Percentiles rank a stretch among this genome's conserved stretches.
Evolutionary conservation across 2,888 invertebrate genomes (phyloP).

Genomic region (Rhogogaster chlorosoma): DNA sequence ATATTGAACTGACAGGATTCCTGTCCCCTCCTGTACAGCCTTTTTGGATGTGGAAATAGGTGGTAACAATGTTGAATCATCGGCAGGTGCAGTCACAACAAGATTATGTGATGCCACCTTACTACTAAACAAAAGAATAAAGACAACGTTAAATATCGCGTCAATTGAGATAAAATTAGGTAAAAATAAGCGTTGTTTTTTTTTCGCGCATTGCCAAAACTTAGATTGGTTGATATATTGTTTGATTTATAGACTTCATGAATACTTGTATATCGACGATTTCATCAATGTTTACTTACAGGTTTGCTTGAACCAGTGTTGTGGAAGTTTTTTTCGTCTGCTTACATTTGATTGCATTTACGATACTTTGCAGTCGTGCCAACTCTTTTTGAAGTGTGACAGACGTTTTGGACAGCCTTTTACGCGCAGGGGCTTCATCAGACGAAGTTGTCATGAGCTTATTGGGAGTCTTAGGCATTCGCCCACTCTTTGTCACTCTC

Average conservation of each 20-base stretch:
- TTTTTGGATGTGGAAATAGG: neutral
- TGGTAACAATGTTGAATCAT: conserved; percentile 23
- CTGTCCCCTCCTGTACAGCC: neutral
- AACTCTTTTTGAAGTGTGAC: neutral
- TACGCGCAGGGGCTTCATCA: conserved; percentile 24
- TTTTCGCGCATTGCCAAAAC: neutral
- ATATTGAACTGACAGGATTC: conserved; percentile 13
- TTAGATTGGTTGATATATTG: neutral
- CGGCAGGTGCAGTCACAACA: neutral
- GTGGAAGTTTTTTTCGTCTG: neutral
- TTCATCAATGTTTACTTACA: conserved; percentile 5
- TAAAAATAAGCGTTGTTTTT: conserved; percentile 6
- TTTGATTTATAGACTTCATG: conserved; percentile 9
- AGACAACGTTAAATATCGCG: neutral
- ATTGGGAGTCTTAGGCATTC: conserved; percentile 5
- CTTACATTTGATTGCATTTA: neutral
- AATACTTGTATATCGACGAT: conserved; percentile 2
- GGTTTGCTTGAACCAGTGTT: neutral
- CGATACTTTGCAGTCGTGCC: conserved; percentile 19
- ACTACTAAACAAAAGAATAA: neutral
- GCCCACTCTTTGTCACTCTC: conserved; percentile 1
- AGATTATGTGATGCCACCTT: conserved; percentile 1
- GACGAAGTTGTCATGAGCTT: conserved; percentile 21
- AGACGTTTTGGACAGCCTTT: conserved; percentile 1
- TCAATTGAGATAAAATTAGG: neutral